phyloP scores from a whole-genome alignment of 1,140 invertebrate species.

The Mya arenaria region DNA sequence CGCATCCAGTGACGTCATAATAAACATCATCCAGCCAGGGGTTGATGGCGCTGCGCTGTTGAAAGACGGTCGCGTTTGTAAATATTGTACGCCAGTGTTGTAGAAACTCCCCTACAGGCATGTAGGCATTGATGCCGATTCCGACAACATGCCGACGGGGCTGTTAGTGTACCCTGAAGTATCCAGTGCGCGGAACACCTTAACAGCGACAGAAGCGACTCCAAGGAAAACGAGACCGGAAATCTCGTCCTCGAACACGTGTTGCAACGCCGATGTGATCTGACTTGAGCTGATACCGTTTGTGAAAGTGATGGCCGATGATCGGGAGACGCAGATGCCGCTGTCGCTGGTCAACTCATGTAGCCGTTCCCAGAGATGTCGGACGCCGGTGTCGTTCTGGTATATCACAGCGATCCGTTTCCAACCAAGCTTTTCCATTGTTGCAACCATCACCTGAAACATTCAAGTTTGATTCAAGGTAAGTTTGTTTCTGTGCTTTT shows the following conservation, averaged over 20 bases:
- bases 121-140: slow-evolving; percentile 1
- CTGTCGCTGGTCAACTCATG: background rate
- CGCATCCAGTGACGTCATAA: background rate
- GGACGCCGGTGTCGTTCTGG: slow-evolving; percentile 50
- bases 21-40: slow-evolving; percentile 26
- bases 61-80: background rate
- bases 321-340: slow-evolving; percentile 34
- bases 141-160: slow-evolving; percentile 39
- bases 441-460: slow-evolving; percentile 46
- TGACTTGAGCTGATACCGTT: background rate
- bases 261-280: background rate
- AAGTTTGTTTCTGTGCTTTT: too few species aligned
- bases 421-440: slow-evolving; percentile 48
- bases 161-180: background rate
- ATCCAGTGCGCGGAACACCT: background rate
- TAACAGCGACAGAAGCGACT: background rate
- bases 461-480: too few species aligned
- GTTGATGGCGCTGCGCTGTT: background rate
- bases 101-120: background rate
- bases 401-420: slow-evolving; percentile 56
- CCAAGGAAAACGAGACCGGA: slow-evolving; percentile 38
- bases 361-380: background rate
- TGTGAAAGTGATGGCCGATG: background rate
- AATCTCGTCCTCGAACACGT: background rate
- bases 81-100: slow-evolving; percentile 39